These are phyloP conservation scores for Brachynemurus nebulosus DNA, from an alignment of 2,888 invertebrate species.

Conservation along the genomic window DNA sequence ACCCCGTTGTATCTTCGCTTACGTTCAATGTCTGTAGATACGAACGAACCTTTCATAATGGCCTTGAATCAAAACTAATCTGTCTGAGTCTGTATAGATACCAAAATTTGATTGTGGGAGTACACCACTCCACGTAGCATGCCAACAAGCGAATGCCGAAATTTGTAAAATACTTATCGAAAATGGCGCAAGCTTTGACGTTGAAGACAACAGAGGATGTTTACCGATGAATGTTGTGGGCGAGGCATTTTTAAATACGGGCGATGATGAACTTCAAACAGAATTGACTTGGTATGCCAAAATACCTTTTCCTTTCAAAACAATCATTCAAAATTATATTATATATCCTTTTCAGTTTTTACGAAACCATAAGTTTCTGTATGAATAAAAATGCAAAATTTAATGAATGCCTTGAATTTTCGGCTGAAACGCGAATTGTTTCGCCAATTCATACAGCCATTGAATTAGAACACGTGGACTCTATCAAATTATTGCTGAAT, in stretches of 20 bases:
- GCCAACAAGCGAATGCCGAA: constrained; percentile 35
- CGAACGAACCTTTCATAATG: no score
- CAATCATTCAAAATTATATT: constrained; percentile 16
- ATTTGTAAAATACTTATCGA: constrained; percentile 37
- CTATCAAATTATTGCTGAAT: constrained; percentile 32
- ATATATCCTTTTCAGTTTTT: constrained; percentile 17
- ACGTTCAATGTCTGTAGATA: no score
- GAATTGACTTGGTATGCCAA: constrained; percentile 19
- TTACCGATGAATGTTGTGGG: constrained; percentile 39
- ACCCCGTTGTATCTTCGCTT: no score
- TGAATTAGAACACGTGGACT: constrained; percentile 31
- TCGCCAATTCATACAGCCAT: constrained; percentile 41
- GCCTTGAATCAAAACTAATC: no score
- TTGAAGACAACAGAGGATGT: constrained; percentile 31
- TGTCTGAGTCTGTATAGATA: no score
- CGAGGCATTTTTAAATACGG: constrained; percentile 22
- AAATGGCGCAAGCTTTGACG: constrained; percentile 35
- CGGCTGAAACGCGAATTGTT: no score
- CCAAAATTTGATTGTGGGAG: constrained; percentile 37
- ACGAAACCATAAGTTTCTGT: constrained; percentile 8
- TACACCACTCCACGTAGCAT: constrained; percentile 46
- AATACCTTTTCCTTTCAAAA: not conserved
- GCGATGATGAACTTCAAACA: constrained; percentile 13
- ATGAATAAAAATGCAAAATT: constrained; percentile 21
- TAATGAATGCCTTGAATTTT: not conserved